Conservation (phyloP, 2,113 vertebrate species). For the Pluvianellus socialis region DNA sequence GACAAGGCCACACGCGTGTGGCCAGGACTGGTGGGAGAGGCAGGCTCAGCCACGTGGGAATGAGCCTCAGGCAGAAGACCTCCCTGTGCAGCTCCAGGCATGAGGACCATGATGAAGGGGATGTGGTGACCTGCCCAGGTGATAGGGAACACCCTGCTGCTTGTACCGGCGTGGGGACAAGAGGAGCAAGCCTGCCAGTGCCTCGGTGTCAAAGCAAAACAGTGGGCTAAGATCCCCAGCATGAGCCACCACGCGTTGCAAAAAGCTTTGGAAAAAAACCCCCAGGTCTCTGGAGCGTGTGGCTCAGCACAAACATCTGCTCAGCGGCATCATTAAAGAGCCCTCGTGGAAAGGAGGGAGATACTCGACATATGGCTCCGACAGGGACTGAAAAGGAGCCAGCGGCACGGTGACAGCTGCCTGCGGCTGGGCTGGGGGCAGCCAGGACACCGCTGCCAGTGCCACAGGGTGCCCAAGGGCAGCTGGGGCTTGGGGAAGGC, state of each 20-base stretch:
- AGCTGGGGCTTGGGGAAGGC: background rate
- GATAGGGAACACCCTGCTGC: background rate
- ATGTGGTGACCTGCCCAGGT: background rate
- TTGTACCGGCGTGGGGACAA: background rate
- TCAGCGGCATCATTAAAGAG: background rate
- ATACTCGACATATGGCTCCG: background rate
- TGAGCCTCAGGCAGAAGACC: background rate
- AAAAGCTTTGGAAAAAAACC: background rate
- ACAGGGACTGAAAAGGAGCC: background rate
- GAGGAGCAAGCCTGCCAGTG: background rate
- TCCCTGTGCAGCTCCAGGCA: background rate
- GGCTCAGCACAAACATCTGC: constrained; percentile 50
- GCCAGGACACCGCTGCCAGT: background rate
- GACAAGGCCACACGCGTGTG: background rate
- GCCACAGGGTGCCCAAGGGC: background rate
- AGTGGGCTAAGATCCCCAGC: background rate
- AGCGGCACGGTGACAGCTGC: background rate
- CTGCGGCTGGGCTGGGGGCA: background rate
- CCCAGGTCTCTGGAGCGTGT: background rate
- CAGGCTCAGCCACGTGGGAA: background rate
- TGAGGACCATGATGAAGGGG: background rate
- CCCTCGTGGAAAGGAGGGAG: background rate
- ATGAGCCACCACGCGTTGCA: background rate
- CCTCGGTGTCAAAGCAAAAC: background rate
- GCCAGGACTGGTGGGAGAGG: background rate